Conservation (phyloP, 2,888 invertebrate species). For the Latrodectus hesperus region DNA sequence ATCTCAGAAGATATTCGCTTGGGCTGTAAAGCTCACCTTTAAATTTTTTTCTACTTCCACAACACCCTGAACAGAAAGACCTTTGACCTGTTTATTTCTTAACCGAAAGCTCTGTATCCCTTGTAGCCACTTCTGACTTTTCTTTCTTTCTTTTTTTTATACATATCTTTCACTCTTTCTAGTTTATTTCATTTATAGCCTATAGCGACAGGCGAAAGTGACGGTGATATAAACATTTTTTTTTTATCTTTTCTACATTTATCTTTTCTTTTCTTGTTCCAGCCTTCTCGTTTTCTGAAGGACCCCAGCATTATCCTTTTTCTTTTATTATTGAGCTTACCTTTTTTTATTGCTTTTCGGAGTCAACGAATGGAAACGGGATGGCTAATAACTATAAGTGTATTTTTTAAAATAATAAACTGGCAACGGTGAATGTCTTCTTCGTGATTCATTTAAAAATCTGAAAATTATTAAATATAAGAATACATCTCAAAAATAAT, state of each 20-base stretch:
- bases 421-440: too few relatives aligned
- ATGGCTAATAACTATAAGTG: too few relatives aligned
- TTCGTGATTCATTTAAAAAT: too few relatives aligned
- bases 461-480: too few relatives aligned
- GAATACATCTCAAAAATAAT: too few relatives aligned
- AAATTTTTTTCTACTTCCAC: constrained; percentile 21
- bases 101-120: constrained; percentile 54
- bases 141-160: constrained; percentile 18
- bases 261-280: constrained; percentile 15
- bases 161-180: not conserved
- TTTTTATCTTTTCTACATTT: constrained; percentile 13
- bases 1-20: constrained; percentile 19
- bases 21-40: constrained; percentile 11
- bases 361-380: too few relatives aligned
- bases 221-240: constrained; percentile 36
- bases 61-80: constrained; percentile 41
- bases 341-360: too few relatives aligned
- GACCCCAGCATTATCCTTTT: not conserved
- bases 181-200: constrained; percentile 38
- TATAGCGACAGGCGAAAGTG: constrained; percentile 63
- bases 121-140: not conserved
- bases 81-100: constrained; percentile 66
- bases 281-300: constrained; percentile 4
- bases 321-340: too few relatives aligned
- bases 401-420: too few relatives aligned